phyloP scores from a whole-genome alignment of 53 echinoderm and acorn worm species.

The Zoroaster sp. region DNA sequence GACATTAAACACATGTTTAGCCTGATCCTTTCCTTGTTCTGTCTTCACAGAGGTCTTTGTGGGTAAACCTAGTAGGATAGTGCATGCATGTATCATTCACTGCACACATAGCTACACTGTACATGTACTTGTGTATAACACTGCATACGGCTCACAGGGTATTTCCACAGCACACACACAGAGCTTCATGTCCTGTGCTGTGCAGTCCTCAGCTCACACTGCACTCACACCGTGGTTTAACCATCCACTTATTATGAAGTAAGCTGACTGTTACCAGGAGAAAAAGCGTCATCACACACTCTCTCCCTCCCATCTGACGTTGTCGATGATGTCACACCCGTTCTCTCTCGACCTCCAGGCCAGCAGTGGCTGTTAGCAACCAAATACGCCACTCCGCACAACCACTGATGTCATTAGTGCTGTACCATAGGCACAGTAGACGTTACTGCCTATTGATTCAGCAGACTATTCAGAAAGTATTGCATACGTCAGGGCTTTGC shows the following conservation, averaged over 20 bases:
- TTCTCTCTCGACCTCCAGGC: conserved; percentile 10
- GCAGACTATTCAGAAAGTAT: not conserved
- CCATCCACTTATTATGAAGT: conserved; percentile 11
- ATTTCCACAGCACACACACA: not conserved
- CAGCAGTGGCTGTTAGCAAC: conserved; percentile 28
- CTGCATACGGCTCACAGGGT: not conserved
- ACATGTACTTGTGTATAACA: not conserved
- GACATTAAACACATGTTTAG: too few relatives aligned
- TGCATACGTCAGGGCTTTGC: not conserved
- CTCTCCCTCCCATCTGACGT: conserved; percentile 15
- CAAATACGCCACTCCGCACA: conserved; percentile 36
- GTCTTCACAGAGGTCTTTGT: too few relatives aligned
- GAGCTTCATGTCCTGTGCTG: not conserved
- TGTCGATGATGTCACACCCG: conserved; percentile 46
- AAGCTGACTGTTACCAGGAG: conserved; percentile 8
- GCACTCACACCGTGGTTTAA: not conserved
- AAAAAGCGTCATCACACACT: conserved; percentile 6
- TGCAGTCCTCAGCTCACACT: not conserved
- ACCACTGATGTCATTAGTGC: conserved; percentile 46
- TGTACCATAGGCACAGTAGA: not conserved
- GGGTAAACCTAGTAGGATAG: too few relatives aligned
- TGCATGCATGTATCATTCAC: not conserved
- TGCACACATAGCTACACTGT: not conserved
- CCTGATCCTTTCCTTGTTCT: too few relatives aligned
- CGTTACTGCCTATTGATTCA: conserved; percentile 26